Evolutionary conservation across 2,113 vertebrate species (phyloP).

Genomic region (Dicaeum eximium): DNA sequence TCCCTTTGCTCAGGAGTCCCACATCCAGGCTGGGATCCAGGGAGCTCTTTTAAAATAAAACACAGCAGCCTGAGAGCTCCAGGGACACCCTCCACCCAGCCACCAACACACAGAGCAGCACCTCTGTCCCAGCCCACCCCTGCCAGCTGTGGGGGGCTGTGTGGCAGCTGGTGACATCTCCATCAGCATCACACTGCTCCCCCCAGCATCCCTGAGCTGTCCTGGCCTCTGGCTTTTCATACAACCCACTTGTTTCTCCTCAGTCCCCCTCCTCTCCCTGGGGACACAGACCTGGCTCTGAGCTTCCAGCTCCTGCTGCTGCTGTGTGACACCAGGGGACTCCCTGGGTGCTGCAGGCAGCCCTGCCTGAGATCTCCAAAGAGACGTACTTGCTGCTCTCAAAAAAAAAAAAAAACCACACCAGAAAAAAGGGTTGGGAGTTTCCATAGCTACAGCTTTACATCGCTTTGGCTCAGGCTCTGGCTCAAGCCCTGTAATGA

Average conservation of each 20-base stretch:
- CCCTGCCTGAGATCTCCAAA: not conserved
- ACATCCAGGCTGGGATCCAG: no score
- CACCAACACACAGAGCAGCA: not conserved
- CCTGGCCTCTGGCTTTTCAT: not conserved
- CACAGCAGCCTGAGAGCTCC: not conserved
- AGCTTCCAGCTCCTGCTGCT: not conserved
- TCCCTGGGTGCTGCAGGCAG: not conserved
- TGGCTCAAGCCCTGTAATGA: not conserved
- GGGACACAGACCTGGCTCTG: not conserved
- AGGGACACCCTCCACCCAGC: no score
- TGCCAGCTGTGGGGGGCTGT: not conserved
- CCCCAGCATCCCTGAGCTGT: not conserved
- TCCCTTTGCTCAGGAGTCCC: not conserved
- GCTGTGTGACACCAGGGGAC: not conserved
- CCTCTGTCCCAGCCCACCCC: not conserved
- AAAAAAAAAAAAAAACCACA: not conserved
- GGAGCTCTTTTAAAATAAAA: not conserved
- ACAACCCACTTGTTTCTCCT: not conserved
- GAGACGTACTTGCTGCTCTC: not conserved
- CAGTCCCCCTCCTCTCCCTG: not conserved
- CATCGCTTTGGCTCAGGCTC: not conserved
- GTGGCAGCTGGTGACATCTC: not conserved
- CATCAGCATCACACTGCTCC: not conserved
- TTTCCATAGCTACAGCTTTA: constrained; percentile 66
- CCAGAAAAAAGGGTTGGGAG: not conserved